These are phyloP conservation scores for Romanogobio albipinnatus DNA, from an alignment of 2,113 vertebrate species.

Conservation along the genomic window DNA sequence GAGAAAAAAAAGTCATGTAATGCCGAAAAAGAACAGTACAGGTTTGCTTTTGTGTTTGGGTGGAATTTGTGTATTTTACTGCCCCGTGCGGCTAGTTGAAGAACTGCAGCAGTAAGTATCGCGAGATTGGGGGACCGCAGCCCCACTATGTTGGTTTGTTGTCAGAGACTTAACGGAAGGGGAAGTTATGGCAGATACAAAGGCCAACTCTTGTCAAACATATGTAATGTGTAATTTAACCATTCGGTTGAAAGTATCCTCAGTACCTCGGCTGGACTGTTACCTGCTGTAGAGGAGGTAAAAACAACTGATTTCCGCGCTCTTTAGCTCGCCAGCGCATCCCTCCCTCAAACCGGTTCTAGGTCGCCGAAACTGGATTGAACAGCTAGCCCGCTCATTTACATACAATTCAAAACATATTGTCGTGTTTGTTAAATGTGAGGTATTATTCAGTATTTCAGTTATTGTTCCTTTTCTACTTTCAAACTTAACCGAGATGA, in stretches of 20 bases:
- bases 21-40: too few species aligned
- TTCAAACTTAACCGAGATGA: background rate
- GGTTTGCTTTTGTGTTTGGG: background rate
- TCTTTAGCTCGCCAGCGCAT: background rate
- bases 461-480: background rate
- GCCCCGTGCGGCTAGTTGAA: conserved; percentile 17
- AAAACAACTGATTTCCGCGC: background rate
- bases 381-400: background rate
- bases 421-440: background rate
- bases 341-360: conserved; percentile 32
- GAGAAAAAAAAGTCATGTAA: too few species aligned
- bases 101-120: conserved; percentile 32
- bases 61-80: background rate
- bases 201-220: background rate
- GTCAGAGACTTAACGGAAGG: conserved; percentile 5
- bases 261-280: background rate
- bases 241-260: background rate
- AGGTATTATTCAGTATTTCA: background rate
- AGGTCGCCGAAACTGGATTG: conserved; percentile 40
- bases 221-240: background rate
- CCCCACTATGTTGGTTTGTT: conserved; percentile 6
- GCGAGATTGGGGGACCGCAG: conserved; percentile 40
- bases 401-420: background rate
- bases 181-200: conserved; percentile 52
- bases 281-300: conserved; percentile 38